Conservation (phyloP, 2,797 vertebrate genomes). For the Micromesistius poutassou region DNA sequence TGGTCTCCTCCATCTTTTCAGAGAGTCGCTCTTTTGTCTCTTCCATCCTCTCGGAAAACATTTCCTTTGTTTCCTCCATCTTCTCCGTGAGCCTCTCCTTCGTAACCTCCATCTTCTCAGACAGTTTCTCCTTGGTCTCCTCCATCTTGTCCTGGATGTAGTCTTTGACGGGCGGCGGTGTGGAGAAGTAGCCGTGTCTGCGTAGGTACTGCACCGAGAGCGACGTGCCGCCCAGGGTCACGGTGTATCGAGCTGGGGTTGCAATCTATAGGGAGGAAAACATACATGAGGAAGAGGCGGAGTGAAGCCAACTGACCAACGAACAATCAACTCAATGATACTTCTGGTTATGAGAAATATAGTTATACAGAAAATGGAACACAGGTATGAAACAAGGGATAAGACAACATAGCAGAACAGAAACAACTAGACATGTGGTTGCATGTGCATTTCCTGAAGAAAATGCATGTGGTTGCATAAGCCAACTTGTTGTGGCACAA, state of each 20-base stretch:
- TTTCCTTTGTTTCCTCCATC: slow-evolving; percentile 81
- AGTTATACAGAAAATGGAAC: background rate
- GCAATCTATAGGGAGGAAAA: slow-evolving; percentile 76
- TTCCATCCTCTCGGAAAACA: slow-evolving; percentile 76
- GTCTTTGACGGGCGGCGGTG: slow-evolving; percentile 89
- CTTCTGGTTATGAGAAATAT: too few species aligned
- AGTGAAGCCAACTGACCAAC: background rate
- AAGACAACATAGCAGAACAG: background rate
- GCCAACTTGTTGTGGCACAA: too few species aligned
- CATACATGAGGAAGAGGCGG: background rate
- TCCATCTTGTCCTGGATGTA: slow-evolving; percentile 96
- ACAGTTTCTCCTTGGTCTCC: slow-evolving; percentile 85
- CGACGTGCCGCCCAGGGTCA: slow-evolving; percentile 93
- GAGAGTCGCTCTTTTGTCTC: slow-evolving; percentile 89
- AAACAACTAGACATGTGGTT: too few species aligned
- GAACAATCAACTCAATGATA: background rate
- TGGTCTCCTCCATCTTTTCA: slow-evolving; percentile 89
- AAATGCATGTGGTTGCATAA: too few species aligned
- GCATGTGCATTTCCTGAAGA: too few species aligned
- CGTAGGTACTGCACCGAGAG: slow-evolving; percentile 89
- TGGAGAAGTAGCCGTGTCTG: slow-evolving; percentile 86
- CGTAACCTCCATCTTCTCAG: slow-evolving; percentile 90
- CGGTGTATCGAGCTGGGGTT: slow-evolving; percentile 89
- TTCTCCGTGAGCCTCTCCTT: slow-evolving; percentile 85
- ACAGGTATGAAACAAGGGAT: background rate